Evolutionary conservation across 2,797 vertebrate species (phyloP), one percentile per base, ranked within the genome.

Genomic region (Mallotus villosus): DNA sequence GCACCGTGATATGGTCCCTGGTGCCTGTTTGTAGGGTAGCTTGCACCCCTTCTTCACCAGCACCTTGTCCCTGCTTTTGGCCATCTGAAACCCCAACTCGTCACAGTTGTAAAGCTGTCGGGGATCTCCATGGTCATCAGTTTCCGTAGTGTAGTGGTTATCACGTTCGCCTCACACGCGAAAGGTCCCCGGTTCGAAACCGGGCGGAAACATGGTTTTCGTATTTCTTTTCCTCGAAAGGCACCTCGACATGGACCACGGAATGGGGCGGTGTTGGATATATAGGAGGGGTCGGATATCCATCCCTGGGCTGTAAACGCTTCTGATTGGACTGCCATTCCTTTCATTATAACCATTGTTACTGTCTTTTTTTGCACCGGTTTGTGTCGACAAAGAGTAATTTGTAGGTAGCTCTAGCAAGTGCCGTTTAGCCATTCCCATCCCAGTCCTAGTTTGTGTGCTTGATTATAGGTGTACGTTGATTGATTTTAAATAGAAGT

Each of bases 151-250:
- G 27, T 29, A 29, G 27, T 29, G 27, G 27, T 29, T 29, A 29
- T 29, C 27, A 29, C 27, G 27, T 29, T 29, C 27, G 27, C 27
- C 27, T 29, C 27, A 29, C 27, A 29, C 65, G 65, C 65, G 27
- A 29, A 29, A 29, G 27, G 27, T 29, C 27, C 27, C 27, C 27
- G 65, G 65, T 67, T 67, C 65, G 65, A 67, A 41, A 67, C 65
- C 65, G 65, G 65, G 65, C 65, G 65, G 65, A 53, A 37, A 29
- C 27, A 29, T 4, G 27, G 4, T 29, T 29, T 29, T 27, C 4
- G 4, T 29, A 29, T 29, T 29, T 29, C 27, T 5, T 29, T 29
- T 29, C 27, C 27, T 29, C 27, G 27, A 29, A 29, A 29, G 27
- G 27, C 4, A 5, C 3, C 27, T 29, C 27, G 27, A 29, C 27